These are phyloP conservation scores for Leptocoma aspasia DNA, from an alignment of 2,113 vertebrate genomes.

Conservation along the genomic window DNA sequence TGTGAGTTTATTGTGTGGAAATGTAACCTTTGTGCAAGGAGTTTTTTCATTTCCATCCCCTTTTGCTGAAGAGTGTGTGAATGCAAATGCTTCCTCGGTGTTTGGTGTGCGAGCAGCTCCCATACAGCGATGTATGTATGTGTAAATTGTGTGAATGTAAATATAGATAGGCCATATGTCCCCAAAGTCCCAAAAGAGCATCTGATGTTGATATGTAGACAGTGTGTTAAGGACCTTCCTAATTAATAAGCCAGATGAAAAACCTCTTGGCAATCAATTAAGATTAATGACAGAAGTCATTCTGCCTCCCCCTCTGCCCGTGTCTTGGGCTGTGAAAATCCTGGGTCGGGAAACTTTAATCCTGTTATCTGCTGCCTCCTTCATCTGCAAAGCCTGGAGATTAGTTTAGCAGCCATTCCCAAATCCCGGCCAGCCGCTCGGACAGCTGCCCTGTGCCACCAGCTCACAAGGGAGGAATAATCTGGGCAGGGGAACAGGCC, in stretches of 20 bases:
- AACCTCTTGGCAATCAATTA: constrained; percentile 80
- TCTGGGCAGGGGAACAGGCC: constrained; percentile 81
- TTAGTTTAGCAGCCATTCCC: constrained; percentile 81
- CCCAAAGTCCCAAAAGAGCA: constrained; percentile 62
- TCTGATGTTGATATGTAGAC: constrained; percentile 62
- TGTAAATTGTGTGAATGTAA: constrained; percentile 61
- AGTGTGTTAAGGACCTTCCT: constrained; percentile 61
- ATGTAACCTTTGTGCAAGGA: neutral
- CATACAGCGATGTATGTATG: constrained; percentile 8
- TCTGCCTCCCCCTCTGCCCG: constrained; percentile 62
- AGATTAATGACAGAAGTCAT: constrained; percentile 77
- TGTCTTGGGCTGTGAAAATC: constrained; percentile 65
- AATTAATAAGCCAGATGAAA: constrained; percentile 76
- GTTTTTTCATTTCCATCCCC: neutral
- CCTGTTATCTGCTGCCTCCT: constrained; percentile 82
- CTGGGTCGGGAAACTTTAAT: constrained; percentile 76
- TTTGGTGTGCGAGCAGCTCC: neutral
- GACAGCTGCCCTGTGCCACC: constrained; percentile 89
- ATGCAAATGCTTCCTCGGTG: neutral
- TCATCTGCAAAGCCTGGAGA: constrained; percentile 74
- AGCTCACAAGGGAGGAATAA: constrained; percentile 82
- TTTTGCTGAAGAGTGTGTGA: neutral
- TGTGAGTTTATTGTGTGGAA: neutral
- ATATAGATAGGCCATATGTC: constrained; percentile 61
- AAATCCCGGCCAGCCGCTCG: constrained; percentile 82